Conservation (phyloP, 35 echinoderm and acorn worm species). For the Amphiura filiformis region DNA sequence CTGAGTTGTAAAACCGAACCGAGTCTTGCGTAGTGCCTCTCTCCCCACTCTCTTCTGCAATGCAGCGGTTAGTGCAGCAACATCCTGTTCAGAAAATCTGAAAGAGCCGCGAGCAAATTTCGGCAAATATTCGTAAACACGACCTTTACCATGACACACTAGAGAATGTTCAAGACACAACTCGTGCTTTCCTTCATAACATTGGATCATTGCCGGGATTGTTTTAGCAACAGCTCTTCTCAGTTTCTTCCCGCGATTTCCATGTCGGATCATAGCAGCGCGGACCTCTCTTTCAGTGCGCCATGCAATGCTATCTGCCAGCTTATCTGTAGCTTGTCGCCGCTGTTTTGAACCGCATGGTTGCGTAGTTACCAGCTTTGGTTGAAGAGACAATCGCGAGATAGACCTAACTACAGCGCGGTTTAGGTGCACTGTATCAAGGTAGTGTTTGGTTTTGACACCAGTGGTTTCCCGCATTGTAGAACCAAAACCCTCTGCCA, state of each 20-base stretch:
- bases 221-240: neutral
- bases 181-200: conserved; percentile 34
- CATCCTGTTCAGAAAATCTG: too few species aligned
- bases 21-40: conserved; percentile 5
- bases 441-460: conserved; percentile 1
- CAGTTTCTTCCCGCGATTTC: neutral
- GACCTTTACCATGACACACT: neutral
- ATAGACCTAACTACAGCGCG: neutral
- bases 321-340: neutral
- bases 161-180: neutral
- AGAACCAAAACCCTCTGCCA: neutral
- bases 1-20: conserved; percentile 29
- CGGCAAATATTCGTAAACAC: conserved; percentile 6
- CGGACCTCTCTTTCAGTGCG: neutral
- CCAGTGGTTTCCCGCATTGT: conserved; percentile 1
- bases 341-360: neutral
- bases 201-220: conserved; percentile 5
- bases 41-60: neutral
- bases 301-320: neutral
- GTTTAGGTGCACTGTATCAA: conserved; percentile 24
- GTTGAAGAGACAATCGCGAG: neutral
- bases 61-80: neutral
- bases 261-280: neutral
- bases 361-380: neutral
- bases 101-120: neutral